These are phyloP conservation scores for Sebastes steindachneri DNA, from an alignment of 2,797 vertebrate species.

Conservation along the genomic window DNA sequence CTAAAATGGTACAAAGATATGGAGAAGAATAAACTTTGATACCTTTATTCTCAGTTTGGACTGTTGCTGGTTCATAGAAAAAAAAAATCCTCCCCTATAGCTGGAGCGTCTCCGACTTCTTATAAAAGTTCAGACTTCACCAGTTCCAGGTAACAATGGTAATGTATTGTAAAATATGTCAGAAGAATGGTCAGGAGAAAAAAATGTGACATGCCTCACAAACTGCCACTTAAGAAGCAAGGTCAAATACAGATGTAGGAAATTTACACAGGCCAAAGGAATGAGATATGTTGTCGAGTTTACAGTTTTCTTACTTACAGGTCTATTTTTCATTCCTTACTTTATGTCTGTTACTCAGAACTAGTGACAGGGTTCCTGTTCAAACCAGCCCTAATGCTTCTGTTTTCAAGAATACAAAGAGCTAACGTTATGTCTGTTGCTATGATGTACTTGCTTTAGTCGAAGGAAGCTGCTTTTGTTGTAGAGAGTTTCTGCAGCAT, in stretches of 20 bases:
- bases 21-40: background rate
- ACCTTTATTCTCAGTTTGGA: conserved; percentile 6
- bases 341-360: background rate
- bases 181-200: background rate
- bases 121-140: background rate
- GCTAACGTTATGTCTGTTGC: background rate
- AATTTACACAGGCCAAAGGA: background rate
- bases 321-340: background rate
- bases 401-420: background rate
- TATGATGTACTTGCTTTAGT: background rate
- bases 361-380: background rate
- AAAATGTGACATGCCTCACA: background rate
- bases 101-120: background rate
- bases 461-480: no score
- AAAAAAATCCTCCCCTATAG: background rate
- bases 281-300: background rate
- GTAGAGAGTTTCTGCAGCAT: background rate
- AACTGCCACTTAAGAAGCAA: background rate
- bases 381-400: background rate
- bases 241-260: background rate
- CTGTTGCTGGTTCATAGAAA: background rate
- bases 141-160: background rate
- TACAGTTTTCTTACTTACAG: background rate
- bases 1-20: conserved; percentile 11
- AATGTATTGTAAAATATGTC: conserved; percentile 8